Base-by-base conservation (phyloP, 2,797 vertebrate genomes). In the Alfaro cultratus region DNA sequence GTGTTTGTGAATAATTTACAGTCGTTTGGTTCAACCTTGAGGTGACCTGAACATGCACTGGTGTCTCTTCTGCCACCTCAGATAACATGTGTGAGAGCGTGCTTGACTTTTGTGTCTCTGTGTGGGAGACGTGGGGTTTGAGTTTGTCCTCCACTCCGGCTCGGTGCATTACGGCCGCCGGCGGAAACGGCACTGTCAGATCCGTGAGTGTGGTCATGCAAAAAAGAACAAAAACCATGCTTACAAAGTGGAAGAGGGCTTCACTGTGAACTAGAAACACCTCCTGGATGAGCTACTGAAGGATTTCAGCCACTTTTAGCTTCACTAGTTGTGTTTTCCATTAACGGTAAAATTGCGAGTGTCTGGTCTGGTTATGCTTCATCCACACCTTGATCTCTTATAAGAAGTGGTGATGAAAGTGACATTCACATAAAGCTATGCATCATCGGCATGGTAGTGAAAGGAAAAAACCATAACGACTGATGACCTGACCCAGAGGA, bases 1-100 rank as follows among this genome's bases (percentile, higher is more conserved):
- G 74, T n/a, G 55, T 18, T 81, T 76, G 47, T 93, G 90, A 93
- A 93, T 93, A 82, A 93, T 93, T 90, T 78, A 90, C 79, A 5
- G 5, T 13, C 0, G 73, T 73, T 79, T 78, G 83, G 55, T 83
- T 82, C 77, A 51, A 88, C 90, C 91, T 93, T 91, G 70, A 84
- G 18, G 39, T 80, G 92, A 83, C 91, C 55, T 80, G 76, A 83
- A 84, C 78, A 74, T 68, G 31, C 78, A n/a, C n/a, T 60, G 67
- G 83, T 55, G 47, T 70, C 74, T 55, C 74, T 78, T 76, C 80
- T 73, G 79, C 71, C 41, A 45, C 75, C 74, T 81, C 75, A 13
- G 68, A 55, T 55, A 68, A 62, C 5, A n/a, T 73, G 39, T 55
- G 47, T 3, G 74, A 49, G 73, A 77, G 78, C 9, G 46, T 26